A percentile compares a stretch with the other conserved stretches of the same genome.
phyloP scores from a whole-genome alignment of 1,140 invertebrate genomes.

The Sycobia sp. region DNA sequence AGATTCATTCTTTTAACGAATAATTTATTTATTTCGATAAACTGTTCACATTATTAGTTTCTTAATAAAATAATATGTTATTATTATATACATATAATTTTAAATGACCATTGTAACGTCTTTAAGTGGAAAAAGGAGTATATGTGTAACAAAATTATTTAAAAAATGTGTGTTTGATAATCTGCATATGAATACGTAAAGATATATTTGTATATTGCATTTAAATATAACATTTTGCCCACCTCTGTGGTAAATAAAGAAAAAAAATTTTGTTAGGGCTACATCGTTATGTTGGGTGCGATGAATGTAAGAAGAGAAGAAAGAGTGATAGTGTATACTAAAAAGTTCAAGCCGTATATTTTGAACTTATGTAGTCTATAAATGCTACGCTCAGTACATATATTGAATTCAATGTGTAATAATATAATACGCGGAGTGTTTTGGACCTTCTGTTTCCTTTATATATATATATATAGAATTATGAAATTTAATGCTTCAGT shows the following conservation, averaged over 20 bases:
- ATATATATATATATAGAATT: constrained; percentile 28
- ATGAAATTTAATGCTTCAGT: constrained; percentile 30
- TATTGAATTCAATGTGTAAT: constrained; percentile 27
- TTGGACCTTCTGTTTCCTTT: constrained; percentile 28
- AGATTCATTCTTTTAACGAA: neutral
- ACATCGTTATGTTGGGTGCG: constrained; percentile 43
- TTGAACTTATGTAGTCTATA: constrained; percentile 33
- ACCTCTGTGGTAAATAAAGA: constrained; percentile 43
- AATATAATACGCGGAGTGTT: constrained; percentile 33
- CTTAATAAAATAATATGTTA: neutral
- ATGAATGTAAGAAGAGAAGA: constrained; percentile 46
- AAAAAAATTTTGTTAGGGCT: constrained; percentile 48
- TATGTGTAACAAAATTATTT: neutral
- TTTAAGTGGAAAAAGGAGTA: neutral
- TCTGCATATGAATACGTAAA: constrained; percentile 25
- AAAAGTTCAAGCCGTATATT: constrained; percentile 30
- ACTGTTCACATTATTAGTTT: neutral
- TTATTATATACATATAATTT: neutral
- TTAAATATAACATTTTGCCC: constrained; percentile 18
- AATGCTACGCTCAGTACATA: constrained; percentile 32
- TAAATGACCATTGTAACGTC: constrained; percentile 33
- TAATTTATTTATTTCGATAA: neutral
- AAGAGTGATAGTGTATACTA: constrained; percentile 28
- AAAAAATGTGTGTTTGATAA: constrained; percentile 16
- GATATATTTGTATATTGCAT: constrained; percentile 18